phyloP scores from a whole-genome alignment of 2,113 vertebrate species.

The Heptranchias perlo region DNA sequence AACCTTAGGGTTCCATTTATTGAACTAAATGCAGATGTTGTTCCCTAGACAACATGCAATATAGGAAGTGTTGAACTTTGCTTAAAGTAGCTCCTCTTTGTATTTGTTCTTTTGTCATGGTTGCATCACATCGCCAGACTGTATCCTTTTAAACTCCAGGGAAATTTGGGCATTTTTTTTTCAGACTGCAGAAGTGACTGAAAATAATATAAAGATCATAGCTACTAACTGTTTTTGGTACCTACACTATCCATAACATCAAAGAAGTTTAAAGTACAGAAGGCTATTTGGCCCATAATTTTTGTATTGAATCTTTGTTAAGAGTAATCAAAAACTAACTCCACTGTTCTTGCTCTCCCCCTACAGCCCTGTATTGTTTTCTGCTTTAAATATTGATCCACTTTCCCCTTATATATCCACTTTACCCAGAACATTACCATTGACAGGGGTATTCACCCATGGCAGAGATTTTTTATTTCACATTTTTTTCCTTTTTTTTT shows the following conservation, averaged over 20 bases:
- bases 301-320: no score
- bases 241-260: neutral
- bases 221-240: neutral
- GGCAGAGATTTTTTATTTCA: neutral
- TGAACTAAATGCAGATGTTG: no score
- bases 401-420: neutral
- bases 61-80: no score
- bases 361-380: neutral
- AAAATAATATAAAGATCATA: neutral
- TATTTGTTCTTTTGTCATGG: no score
- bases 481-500: neutral
- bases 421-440: neutral
- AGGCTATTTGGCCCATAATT: neutral
- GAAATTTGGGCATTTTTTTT: neutral
- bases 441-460: neutral
- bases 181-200: neutral
- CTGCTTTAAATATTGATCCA: neutral
- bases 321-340: neutral
- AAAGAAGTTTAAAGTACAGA: neutral
- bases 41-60: no score
- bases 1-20: no score
- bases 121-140: neutral
- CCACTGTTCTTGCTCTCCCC: neutral
- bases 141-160: neutral
- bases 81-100: no score